Evolutionary conservation across 2,888 invertebrate species (phyloP).

Genomic region (Drosophila seclusa): DNA sequence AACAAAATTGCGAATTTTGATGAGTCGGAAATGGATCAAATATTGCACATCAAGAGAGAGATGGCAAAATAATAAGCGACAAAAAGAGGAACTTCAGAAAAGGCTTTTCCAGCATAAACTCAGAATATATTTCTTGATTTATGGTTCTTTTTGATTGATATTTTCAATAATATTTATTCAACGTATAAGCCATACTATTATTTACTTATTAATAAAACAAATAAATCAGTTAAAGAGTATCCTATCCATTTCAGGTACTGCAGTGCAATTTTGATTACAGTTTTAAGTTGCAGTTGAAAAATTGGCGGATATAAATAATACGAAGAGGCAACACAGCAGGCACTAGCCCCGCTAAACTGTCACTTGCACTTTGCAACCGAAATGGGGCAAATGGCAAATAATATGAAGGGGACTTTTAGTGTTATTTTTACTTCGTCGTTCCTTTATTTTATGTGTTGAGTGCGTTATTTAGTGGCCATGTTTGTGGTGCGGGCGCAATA

Average conservation of each 20-base stretch:
- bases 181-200: not conserved
- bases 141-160: not conserved
- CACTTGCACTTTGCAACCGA: conserved; percentile 46
- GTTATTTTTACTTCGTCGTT: conserved; percentile 2
- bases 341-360: conserved; percentile 39
- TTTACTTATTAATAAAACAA: not conserved
- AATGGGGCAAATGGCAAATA: conserved; percentile 9
- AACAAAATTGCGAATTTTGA: not conserved
- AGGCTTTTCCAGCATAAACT: not conserved
- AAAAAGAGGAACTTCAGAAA: not conserved
- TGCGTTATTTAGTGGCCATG: conserved; percentile 54
- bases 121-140: not conserved
- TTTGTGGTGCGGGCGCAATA: conserved; percentile 70
- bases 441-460: conserved; percentile 10
- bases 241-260: too few relatives aligned
- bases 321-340: not conserved
- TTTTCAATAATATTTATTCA: not conserved
- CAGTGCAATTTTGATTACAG: not conserved
- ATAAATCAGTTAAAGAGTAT: not conserved
- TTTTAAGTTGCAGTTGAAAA: not conserved
- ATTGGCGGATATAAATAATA: conserved; percentile 5
- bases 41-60: not conserved
- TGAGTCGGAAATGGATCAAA: not conserved
- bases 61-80: too few relatives aligned
- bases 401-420: conserved; percentile 41